These are phyloP conservation scores for Clepsis dumicolana DNA, from an alignment of 2,888 invertebrate genomes.

Conservation along the genomic window DNA sequence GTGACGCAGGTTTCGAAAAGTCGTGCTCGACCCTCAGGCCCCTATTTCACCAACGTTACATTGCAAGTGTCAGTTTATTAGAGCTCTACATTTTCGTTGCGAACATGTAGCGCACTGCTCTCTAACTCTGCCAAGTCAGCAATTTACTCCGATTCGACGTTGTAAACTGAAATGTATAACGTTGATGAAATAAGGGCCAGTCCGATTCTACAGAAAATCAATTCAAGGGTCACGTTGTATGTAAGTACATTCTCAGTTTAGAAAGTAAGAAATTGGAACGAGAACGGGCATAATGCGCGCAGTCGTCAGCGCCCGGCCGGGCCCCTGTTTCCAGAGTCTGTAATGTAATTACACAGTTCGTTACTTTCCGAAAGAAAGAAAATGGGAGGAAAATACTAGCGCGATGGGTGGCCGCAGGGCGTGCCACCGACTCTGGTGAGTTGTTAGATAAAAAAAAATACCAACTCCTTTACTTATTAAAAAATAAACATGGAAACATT, in stretches of 20 bases:
- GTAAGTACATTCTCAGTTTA: constrained; percentile 44
- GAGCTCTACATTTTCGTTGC: no score
- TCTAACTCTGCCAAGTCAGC: no score
- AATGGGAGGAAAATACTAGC: constrained; percentile 70
- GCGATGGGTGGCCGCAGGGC: constrained; percentile 59
- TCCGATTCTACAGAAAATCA: background rate
- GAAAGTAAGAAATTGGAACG: constrained; percentile 57
- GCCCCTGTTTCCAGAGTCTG: constrained; percentile 64
- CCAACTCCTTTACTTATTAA: constrained; percentile 24
- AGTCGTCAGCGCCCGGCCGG: constrained; percentile 66
- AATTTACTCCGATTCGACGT: no score
- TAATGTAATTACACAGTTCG: constrained; percentile 75
- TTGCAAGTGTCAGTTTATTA: no score
- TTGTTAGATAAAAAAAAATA: constrained; percentile 27
- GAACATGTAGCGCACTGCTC: no score
- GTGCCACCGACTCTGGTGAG: constrained; percentile 49
- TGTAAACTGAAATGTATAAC: no score
- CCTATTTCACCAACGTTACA: no score
- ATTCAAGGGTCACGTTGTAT: constrained; percentile 19
- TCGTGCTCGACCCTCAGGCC: no score
- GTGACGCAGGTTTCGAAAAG: no score
- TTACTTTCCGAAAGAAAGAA: constrained; percentile 76
- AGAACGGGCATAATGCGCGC: constrained; percentile 57
- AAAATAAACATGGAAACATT: constrained; percentile 8
- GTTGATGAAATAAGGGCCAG: no score